Conservation (phyloP, 2,888 invertebrate genomes). For the Meghimatium bilineatum region DNA sequence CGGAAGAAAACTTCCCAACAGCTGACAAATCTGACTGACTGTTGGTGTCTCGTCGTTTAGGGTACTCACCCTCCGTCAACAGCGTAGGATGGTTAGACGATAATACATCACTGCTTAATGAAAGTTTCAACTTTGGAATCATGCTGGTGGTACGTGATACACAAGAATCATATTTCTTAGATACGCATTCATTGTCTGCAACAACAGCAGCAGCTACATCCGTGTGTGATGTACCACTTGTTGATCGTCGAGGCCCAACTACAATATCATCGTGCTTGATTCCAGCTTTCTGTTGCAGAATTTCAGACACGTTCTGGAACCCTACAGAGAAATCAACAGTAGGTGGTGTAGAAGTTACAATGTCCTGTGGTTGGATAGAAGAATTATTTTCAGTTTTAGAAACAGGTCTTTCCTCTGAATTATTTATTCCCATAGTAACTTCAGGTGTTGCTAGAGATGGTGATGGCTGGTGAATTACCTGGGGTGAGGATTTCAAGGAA, state of each 20-base stretch:
- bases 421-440: too few species aligned
- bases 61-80: background rate
- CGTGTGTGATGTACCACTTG: background rate
- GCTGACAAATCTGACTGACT: background rate
- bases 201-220: background rate
- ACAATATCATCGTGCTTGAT: constrained; percentile 47
- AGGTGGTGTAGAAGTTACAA: background rate
- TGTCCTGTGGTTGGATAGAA: background rate
- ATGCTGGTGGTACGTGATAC: background rate
- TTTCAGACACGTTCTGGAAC: constrained; percentile 34
- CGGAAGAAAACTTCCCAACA: background rate
- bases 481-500: background rate
- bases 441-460: background rate
- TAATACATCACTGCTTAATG: constrained; percentile 21
- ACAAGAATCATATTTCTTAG: background rate
- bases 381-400: background rate
- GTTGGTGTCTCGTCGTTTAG: background rate
- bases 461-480: background rate
- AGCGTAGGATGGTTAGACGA: background rate
- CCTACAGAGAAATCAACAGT: background rate
- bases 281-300: constrained; percentile 43
- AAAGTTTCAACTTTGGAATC: background rate
- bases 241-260: constrained; percentile 32
- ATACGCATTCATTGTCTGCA: background rate
- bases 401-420: background rate